Evolutionary conservation across 2,113 vertebrate species (phyloP).

Genomic region (Caranx ignobilis): DNA sequence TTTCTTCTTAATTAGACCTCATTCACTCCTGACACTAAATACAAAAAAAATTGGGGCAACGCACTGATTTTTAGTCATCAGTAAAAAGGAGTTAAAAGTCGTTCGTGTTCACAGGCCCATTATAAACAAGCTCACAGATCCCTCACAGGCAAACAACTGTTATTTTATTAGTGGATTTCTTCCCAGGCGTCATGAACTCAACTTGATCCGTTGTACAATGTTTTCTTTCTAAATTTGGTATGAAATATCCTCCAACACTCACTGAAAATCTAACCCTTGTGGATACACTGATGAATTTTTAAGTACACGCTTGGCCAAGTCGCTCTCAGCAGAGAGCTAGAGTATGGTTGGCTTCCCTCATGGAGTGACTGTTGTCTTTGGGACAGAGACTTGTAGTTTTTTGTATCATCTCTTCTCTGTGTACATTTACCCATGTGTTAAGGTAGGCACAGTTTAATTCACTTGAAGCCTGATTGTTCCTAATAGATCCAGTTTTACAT

Average conservation of each 20-base stretch:
- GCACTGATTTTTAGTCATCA: slow-evolving; percentile 2
- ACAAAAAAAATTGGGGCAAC: no score
- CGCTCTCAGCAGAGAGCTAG: slow-evolving; percentile 42
- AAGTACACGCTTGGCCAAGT: slow-evolving; percentile 48
- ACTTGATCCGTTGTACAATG: slow-evolving; percentile 45
- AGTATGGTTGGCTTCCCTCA: slow-evolving; percentile 41
- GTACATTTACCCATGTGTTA: slow-evolving; percentile 26
- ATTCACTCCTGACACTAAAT: slow-evolving; percentile 7
- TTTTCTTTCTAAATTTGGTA: slow-evolving; percentile 72
- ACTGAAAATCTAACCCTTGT: slow-evolving; percentile 46
- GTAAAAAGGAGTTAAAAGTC: slow-evolving; percentile 19
- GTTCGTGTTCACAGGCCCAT: slow-evolving; percentile 49
- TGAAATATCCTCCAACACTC: slow-evolving; percentile 39
- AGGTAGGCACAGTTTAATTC: not conserved
- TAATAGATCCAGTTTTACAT: not conserved
- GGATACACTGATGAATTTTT: slow-evolving; percentile 63
- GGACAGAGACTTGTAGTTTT: slow-evolving; percentile 18
- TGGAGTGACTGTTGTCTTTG: slow-evolving; percentile 49
- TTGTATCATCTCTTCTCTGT: not conserved
- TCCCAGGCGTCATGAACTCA: slow-evolving; percentile 57
- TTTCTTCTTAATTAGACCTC: not conserved
- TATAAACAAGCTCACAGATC: slow-evolving; percentile 37
- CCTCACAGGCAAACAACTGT: slow-evolving; percentile 50
- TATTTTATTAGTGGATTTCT: slow-evolving; percentile 67
- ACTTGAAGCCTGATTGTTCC: not conserved